Evolutionary conservation across 2,113 vertebrate genomes (phyloP), one percentile per base, ranked within the genome.

Genomic region (Sisor rabdophorus): DNA sequence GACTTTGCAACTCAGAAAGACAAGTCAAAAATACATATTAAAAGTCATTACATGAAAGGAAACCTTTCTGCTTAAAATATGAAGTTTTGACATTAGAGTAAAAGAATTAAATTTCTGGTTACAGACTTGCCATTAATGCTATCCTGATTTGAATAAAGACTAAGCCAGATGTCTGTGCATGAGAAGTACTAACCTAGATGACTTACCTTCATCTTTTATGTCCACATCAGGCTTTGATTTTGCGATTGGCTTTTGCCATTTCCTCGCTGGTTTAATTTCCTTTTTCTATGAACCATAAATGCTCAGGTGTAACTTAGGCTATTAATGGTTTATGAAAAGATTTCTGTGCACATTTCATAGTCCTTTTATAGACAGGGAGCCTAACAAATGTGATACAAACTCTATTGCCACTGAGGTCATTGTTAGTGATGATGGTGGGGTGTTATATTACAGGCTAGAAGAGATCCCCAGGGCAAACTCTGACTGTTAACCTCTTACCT

Each of bases 191-290:
- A 72, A 83, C 74, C 48, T 79, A 76, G 83, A 82, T 78, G 80
- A 63, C 77, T 76, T 85, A 76, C 79, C 71, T 82, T 79, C 82
- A 65, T 60, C 32, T 73, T 80, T 79, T 78, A 80, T 82, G 71
- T 80, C 50, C 59, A 88, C 82, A 87, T 74, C 80, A 84, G 83
- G 84, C 81, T 81, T 76, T 83, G 79, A 85, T 88, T 87, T 85
- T 61, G 71, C 77, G 47, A 80, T 81, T 73, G 53, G 78, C 78
- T 84, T 79, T 74, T 80, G 79, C 75, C 60, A 79, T 83, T 85
- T 81, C 77, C 79, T 79, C 70, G 79, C 55, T 76, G 40, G 72
- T 79, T 84, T 74, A 80, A 83, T 86, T 47, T 75, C 75, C 76
- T 83, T 85, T 84, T 85, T 76, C 82, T 83, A 80, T 83, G 83